Evolutionary conservation across 2,888 invertebrate species (phyloP), one percentile per base, ranked within the genome.

Genomic region (Yponomeuta cagnagella): DNA sequence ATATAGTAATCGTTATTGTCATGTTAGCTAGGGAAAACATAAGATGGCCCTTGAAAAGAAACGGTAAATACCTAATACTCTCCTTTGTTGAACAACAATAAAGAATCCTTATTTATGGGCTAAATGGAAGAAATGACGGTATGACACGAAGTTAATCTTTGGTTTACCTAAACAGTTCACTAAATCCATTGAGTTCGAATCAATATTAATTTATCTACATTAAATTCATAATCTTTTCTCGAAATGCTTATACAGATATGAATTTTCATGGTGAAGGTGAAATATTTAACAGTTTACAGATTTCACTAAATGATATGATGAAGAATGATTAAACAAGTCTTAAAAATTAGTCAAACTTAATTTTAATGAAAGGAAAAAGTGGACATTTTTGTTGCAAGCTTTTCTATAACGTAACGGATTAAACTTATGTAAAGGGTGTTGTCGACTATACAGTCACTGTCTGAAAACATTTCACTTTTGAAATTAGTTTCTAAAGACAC

Each of bases 21-120:
- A 68, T n/a, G n/a, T 68, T 48, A 68, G 23, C 33, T 33, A 48
- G n/a, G 37, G 48, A 68, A n/a, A 68, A 43, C 23, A 68, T 67
- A 37, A 68, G 10, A 15, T 68, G n/a, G 12, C 30, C 10, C 9
- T 65, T 6, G 43, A 43, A 43, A 43, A 8, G 43, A 5, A 43
- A 43, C 30, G 30, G 23, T 10, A 64, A 2, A 10, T 12, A 23
- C 23, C 23, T 23, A 23, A 23, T 12, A 30, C 8, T 12, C 31
- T 64, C 10, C 1, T 65, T 30, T 65, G 52, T 58, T 58, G 52
- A 65, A 65, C 31, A 9, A 65, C 65, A 2, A 65, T 33, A 65
- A 1, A 10, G 33, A 3, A 10, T 65, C 9, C 33, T 8, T 31
- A 33, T 65, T 65, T 65, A 65, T 4, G 33, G 12, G 9, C 9